A percentile compares a stretch with the other conserved stretches of the same genome.
phyloP scores from a whole-genome alignment of 2,113 vertebrate genomes.

The Seriola aureovittata region DNA sequence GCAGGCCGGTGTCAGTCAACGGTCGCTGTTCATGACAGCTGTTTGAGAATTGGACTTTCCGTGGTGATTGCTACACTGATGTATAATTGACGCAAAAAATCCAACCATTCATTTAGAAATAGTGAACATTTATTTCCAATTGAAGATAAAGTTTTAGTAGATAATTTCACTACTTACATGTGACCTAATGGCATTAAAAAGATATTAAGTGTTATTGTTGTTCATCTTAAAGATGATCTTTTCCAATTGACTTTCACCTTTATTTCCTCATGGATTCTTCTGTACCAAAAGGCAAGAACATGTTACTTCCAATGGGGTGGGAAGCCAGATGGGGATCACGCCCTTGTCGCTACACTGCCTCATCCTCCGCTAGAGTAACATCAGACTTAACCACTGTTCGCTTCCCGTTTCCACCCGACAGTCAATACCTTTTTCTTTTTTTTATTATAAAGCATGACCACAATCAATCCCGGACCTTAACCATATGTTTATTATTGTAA shows the following conservation, averaged over 20 bases:
- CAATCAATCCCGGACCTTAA: slow-evolving; percentile 1
- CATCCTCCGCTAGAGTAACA: neutral
- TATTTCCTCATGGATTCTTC: neutral
- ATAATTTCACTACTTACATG: neutral
- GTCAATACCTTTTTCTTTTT: neutral
- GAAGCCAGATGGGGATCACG: slow-evolving; percentile 12
- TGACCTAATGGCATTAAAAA: neutral
- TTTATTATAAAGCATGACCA: slow-evolving; percentile 1
- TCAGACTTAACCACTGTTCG: neutral
- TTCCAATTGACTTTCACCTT: neutral
- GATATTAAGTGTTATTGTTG: too few species aligned
- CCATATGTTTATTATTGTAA: slow-evolving; percentile 1
- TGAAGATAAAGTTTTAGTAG: neutral
- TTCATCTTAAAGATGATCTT: too few species aligned
- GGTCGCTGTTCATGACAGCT: neutral
- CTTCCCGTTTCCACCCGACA: neutral
- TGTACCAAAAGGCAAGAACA: neutral
- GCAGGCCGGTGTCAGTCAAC: neutral
- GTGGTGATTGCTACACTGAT: neutral
- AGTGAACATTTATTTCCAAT: neutral
- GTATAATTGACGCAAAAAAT: too few species aligned
- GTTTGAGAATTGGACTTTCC: neutral
- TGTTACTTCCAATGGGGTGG: neutral
- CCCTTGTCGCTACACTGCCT: neutral
- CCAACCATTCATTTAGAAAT: neutral